Percentiles rank a stretch among this genome's conserved stretches.
Conservation (phyloP, 2,888 invertebrate genomes). For the Apoda limacodes region DNA sequence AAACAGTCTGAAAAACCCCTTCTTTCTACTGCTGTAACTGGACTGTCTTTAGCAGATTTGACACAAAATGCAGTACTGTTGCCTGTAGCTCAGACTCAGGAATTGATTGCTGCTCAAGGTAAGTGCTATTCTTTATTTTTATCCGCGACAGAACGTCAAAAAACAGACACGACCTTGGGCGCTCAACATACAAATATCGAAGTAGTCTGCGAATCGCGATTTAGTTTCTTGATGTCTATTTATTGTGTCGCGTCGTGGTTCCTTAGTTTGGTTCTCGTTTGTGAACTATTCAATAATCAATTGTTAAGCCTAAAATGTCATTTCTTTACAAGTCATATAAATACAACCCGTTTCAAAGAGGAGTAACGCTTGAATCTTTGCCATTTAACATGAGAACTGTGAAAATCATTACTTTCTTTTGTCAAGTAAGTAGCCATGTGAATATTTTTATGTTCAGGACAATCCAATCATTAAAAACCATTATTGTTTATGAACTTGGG, state of each 20-base stretch:
- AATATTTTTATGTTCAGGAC: too few species aligned
- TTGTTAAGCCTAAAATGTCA: constrained; percentile 26
- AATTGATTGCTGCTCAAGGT: constrained; percentile 49
- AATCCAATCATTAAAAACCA: too few species aligned
- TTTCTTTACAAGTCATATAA: constrained; percentile 52
- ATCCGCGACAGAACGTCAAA: constrained; percentile 14
- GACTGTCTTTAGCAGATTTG: constrained; percentile 79
- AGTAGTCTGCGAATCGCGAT: background rate
- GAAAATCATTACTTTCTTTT: constrained; percentile 20
- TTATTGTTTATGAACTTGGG: too few species aligned
- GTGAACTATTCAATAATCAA: too few species aligned
- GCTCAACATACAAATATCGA: background rate
- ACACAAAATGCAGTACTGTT: constrained; percentile 77
- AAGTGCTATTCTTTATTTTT: constrained; percentile 44
- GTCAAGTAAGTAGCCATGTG: too few species aligned
- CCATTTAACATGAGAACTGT: constrained; percentile 31
- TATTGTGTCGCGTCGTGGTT: constrained; percentile 33
- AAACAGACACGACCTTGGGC: constrained; percentile 8
- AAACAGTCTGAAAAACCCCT: constrained; percentile 74
- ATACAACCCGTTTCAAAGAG: constrained; percentile 46
- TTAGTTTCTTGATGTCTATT: background rate
- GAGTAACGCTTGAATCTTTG: constrained; percentile 42
- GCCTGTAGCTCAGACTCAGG: constrained; percentile 68
- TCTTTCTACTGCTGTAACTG: constrained; percentile 78
- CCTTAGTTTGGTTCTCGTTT: too few species aligned